phyloP scores from a whole-genome alignment of 2,797 vertebrate species.

The Coreius guichenoti region DNA sequence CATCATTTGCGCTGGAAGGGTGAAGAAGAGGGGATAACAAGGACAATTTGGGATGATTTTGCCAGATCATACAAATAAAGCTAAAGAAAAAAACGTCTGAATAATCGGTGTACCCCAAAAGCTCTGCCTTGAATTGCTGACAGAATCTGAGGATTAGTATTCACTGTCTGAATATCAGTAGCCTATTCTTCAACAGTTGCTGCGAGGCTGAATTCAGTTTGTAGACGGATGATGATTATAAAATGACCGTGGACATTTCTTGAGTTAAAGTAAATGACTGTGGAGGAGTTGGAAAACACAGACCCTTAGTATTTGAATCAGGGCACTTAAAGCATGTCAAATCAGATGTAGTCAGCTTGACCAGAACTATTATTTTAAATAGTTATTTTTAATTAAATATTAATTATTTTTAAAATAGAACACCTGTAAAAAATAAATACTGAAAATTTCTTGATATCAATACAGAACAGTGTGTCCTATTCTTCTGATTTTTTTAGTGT shows the following conservation, averaged over 20 bases:
- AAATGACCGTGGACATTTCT: slow-evolving; percentile 26
- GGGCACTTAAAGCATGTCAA: not conserved
- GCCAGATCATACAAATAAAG: slow-evolving; percentile 15
- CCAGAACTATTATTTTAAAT: not conserved
- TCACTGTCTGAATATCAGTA: slow-evolving; percentile 26
- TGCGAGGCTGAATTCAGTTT: slow-evolving; percentile 47
- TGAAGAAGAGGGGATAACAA: slow-evolving; percentile 61
- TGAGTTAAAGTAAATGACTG: slow-evolving; percentile 28
- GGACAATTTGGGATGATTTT: slow-evolving; percentile 70
- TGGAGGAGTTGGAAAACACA: slow-evolving; percentile 10
- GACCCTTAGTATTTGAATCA: not conserved
- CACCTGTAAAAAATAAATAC: not conserved
- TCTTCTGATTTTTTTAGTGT: not conserved
- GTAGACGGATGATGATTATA: slow-evolving; percentile 17
- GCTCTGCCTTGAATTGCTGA: slow-evolving; percentile 5
- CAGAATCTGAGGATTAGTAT: slow-evolving; percentile 35
- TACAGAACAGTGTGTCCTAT: not conserved
- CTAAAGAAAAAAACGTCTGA: not conserved
- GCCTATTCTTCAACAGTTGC: slow-evolving; percentile 25
- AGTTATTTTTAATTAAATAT: not conserved
- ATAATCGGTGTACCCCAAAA: not conserved
- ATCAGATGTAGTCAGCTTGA: not conserved
- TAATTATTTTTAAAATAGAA: not conserved
- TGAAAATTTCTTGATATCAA: not conserved
- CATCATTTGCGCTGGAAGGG: slow-evolving; percentile 73